Evolutionary conservation across 2,113 vertebrate species (phyloP), one percentile per base, ranked within the genome.

Genomic region (Atrichornis clamosus): DNA sequence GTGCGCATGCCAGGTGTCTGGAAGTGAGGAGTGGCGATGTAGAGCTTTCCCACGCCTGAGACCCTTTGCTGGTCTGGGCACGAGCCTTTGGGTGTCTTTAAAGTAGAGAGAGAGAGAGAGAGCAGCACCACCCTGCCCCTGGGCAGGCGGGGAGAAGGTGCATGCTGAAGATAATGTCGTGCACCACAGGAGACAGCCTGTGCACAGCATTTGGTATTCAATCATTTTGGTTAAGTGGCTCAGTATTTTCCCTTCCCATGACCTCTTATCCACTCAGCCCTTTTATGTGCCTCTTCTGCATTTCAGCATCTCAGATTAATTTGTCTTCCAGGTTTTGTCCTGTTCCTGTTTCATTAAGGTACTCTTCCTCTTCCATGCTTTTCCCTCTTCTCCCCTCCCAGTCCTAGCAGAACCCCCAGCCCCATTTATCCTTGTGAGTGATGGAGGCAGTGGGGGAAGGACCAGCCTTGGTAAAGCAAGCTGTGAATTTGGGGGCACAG

Each of bases 11-110:
- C 90, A 92, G 83, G 26, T 74, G 52, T 79, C 52, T 93, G 83
- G 39, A 86, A 95, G 35, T 0, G 3, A 86, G 72, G 79, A 95
- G 35, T 2, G 3, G 79, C 2, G 3, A 90, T 0, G 1, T 52
- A 56, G 55, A 89, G 59, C 80, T 93, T 97, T 96, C 95, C 90
- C 94, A 97, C 76, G 68, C 76, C 39, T 5, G 13, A 70, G 94
- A 95, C 94, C 94, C 92, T 97, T 90, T 93, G 13, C 86, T 88
- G 92, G 76, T 86, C 80, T 72, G 76, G 50, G 90, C 89, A 90
- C 0, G 3, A 90, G 89, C 20, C 68, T 94, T 68, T 80, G 63
- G 50, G 79, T 46, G 63, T 42, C 75, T 95, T 92, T 80, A 96
- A 96, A 94, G 39, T 12, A 56, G 41, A 49, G 49, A 49, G 56